phyloP scores from a whole-genome alignment of 2,113 vertebrate species.

The rabbit (Oryctolagus cuniculus) region DNA sequence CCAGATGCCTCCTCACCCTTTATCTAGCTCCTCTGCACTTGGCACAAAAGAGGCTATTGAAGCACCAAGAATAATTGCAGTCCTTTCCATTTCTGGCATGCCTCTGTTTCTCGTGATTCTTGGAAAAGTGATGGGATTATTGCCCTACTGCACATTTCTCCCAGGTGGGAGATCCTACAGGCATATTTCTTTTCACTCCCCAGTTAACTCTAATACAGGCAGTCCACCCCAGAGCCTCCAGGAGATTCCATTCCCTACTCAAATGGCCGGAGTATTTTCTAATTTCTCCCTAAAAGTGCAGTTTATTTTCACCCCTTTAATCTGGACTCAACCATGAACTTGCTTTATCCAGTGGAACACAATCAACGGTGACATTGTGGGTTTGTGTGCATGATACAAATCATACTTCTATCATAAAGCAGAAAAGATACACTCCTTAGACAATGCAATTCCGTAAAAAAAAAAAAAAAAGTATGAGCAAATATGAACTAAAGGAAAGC shows the following conservation, averaged over 20 bases:
- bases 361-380: background rate
- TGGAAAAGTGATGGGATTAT: background rate
- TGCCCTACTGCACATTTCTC: background rate
- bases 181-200: background rate
- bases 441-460: background rate
- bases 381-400: background rate
- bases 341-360: background rate
- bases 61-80: background rate
- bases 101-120: background rate
- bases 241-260: background rate
- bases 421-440: background rate
- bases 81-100: background rate
- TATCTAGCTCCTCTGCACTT: background rate
- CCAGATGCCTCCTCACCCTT: background rate
- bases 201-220: background rate
- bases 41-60: background rate
- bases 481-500: background rate
- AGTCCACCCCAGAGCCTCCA: background rate
- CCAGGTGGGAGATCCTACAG: background rate
- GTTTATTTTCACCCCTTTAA: background rate
- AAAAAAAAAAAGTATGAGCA: slow-evolving; percentile 11
- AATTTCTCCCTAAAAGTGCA: background rate
- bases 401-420: background rate
- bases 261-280: background rate
- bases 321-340: background rate